Evolutionary conservation across 2,888 invertebrate genomes (phyloP).

Genomic region (Eugnorisma glareosa): DNA sequence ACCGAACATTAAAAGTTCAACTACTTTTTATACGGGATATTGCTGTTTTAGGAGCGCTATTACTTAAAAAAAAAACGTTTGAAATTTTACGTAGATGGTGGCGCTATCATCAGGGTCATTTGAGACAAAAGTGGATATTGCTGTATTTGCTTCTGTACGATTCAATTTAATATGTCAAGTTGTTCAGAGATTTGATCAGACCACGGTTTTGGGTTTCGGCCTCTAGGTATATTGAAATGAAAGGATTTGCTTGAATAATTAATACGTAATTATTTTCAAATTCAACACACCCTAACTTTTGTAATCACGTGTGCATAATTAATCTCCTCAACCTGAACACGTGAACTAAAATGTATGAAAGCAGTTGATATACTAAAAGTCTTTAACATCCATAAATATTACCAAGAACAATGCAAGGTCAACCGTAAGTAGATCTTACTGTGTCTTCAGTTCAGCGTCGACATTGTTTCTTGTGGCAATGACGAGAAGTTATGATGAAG

Average conservation of each 20-base stretch:
- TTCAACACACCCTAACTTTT: conserved; percentile 4
- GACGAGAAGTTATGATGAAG: conserved; percentile 6
- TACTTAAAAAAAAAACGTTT: too few species aligned
- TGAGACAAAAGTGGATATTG: too few species aligned
- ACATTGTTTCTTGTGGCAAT: conserved; percentile 62
- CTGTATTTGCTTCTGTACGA: too few species aligned
- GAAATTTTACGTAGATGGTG: too few species aligned
- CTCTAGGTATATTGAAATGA: neutral
- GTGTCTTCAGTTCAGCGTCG: conserved; percentile 63
- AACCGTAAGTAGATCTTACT: conserved; percentile 71
- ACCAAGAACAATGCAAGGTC: conserved; percentile 82
- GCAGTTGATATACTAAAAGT: conserved; percentile 2
- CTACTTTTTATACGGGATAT: too few species aligned
- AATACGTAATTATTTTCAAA: neutral
- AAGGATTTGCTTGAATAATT: conserved; percentile 2
- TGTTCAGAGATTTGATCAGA: neutral
- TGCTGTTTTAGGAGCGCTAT: too few species aligned
- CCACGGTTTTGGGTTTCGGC: neutral
- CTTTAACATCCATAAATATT: conserved; percentile 59
- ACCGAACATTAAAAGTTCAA: too few species aligned
- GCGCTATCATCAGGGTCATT: too few species aligned
- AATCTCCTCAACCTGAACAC: neutral
- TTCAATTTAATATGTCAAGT: too few species aligned
- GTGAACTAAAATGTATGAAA: conserved; percentile 46
- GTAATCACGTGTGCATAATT: conserved; percentile 14